These are phyloP conservation scores for Pharmacophagus antenor DNA, from an alignment of 2,888 invertebrate genomes.

Conservation along the genomic window DNA sequence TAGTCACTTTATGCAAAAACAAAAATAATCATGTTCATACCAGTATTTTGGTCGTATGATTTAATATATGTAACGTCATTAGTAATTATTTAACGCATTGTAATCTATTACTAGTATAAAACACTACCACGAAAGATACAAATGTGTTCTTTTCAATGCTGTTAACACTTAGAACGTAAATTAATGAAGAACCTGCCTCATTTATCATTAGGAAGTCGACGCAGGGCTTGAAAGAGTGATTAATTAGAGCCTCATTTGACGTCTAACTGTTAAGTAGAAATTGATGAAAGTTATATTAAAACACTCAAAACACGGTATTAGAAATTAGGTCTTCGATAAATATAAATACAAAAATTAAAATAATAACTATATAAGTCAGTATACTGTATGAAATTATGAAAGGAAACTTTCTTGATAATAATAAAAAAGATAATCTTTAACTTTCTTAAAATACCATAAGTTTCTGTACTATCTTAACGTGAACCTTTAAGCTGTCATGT, in stretches of 20 bases:
- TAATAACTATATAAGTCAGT: too few species aligned
- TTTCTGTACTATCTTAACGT: neutral
- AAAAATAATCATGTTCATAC: too few species aligned
- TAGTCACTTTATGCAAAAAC: too few species aligned
- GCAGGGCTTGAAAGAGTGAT: slow-evolving; percentile 11
- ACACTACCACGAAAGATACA: slow-evolving; percentile 3
- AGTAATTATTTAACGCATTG: too few species aligned
- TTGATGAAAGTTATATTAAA: neutral
- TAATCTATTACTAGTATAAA: slow-evolving; percentile 5
- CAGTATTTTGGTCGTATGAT: too few species aligned
- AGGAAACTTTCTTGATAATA: neutral
- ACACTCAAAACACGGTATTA: too few species aligned
- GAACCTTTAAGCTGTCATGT: neutral
- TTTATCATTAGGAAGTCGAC: slow-evolving; percentile 12
- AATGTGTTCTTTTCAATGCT: slow-evolving; percentile 2
- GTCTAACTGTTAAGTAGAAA: slow-evolving; percentile 16
- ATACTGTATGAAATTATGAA: too few species aligned
- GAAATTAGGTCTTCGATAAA: too few species aligned
- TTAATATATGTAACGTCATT: too few species aligned
- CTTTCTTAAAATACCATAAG: neutral
- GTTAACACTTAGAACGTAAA: slow-evolving; percentile 4
- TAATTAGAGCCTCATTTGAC: slow-evolving; percentile 19
- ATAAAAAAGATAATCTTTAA: neutral
- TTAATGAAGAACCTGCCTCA: slow-evolving; percentile 17
- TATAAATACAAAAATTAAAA: too few species aligned